These are phyloP conservation scores for Trogon surrucura DNA, from an alignment of 2,113 vertebrate genomes.

Conservation along the genomic window DNA sequence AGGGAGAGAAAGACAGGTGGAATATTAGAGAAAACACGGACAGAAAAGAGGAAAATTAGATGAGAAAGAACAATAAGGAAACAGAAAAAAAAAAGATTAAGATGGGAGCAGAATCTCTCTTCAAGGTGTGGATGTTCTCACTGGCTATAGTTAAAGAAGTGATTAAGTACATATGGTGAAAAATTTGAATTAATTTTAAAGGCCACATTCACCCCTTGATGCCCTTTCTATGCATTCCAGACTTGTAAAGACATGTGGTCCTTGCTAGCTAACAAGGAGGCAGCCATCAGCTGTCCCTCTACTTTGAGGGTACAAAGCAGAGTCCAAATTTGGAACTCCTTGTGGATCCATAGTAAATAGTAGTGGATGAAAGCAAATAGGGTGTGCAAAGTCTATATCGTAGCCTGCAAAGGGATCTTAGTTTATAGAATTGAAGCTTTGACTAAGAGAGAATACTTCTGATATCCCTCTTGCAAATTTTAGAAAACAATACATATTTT, in stretches of 20 bases:
- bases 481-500: neutral
- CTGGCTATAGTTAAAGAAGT: neutral
- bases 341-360: neutral
- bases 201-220: neutral
- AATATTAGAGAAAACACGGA: neutral
- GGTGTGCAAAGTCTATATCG: neutral
- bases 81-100: neutral
- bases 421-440: neutral
- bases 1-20: neutral
- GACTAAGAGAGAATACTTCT: accelerated
- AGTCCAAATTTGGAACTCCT: neutral
- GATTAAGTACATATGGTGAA: neutral
- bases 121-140: neutral
- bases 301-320: neutral
- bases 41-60: neutral
- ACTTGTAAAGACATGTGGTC: neutral
- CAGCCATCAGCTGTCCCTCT: neutral
- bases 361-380: neutral
- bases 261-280: neutral
- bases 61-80: neutral
- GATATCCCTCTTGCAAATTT: neutral
- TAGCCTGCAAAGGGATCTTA: neutral
- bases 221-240: neutral
- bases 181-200: neutral
- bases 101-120: neutral